Evolutionary conservation across 2,797 vertebrate species (phyloP).

Genomic region (Nannoperca australis): DNA sequence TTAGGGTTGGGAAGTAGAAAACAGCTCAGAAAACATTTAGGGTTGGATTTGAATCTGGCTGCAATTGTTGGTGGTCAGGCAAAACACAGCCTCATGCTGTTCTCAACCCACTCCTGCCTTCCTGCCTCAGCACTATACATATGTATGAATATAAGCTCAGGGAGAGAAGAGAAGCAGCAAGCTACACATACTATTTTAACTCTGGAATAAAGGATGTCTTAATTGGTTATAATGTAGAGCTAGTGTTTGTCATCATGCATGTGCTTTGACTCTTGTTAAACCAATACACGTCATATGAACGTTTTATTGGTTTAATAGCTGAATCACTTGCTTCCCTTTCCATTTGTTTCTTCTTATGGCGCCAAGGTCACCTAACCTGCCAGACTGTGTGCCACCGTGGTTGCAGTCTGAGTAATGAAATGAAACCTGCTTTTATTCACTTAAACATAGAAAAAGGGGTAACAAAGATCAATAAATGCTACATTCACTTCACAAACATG

Average conservation of each 20-base stretch:
- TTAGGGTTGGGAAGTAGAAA: slow-evolving; percentile 46
- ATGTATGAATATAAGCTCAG: slow-evolving; percentile 66
- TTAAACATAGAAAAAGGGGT: slow-evolving; percentile 46
- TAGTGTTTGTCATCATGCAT: not conserved
- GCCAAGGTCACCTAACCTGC: not conserved
- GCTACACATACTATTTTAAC: slow-evolving; percentile 40
- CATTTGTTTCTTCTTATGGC: not conserved
- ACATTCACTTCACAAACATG: slow-evolving; percentile 69
- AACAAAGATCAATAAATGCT: slow-evolving; percentile 67
- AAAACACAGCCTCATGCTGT: slow-evolving; percentile 72
- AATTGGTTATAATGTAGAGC: slow-evolving; percentile 16
- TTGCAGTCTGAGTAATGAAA: slow-evolving; percentile 32
- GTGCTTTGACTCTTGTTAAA: slow-evolving; percentile 3
- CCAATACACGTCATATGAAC: not conserved
- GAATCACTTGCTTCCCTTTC: not conserved
- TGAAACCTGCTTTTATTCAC: slow-evolving; percentile 36
- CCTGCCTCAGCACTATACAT: slow-evolving; percentile 67
- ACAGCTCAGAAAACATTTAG: slow-evolving; percentile 64
- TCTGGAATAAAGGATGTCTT: slow-evolving; percentile 29
- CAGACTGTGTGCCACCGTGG: not conserved
- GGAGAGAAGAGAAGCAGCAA: slow-evolving; percentile 38
- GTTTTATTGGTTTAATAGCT: not conserved
- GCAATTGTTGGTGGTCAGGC: slow-evolving; percentile 76
- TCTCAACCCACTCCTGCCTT: slow-evolving; percentile 63
- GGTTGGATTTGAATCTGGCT: slow-evolving; percentile 67